Base-by-base conservation (phyloP, 2,888 invertebrate species). In the Blastobasis adustella region DNA sequence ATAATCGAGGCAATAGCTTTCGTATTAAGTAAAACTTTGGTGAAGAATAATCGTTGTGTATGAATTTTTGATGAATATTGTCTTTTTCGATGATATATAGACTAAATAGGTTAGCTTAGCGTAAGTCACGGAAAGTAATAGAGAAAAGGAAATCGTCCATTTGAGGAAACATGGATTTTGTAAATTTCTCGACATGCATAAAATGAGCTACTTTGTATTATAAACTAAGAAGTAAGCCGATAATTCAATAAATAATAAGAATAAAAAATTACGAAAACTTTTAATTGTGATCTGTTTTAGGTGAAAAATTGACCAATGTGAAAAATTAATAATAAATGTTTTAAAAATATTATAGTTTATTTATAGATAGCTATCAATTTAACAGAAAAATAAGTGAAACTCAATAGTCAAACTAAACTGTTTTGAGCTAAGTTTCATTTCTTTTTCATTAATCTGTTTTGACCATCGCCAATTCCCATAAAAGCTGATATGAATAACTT, bases 61-160 rank as follows among this genome's bases (percentile, higher is more conserved):
- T 75, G 80, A 78, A 76, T 83, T 85, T 86, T 85, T 79, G 82
- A 85, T 69, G 77, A 77, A 76, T 78, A 75, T 82, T 83, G 81
- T 80, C 77, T 66, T 73, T 82, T 80, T 78, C 63, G 58, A 61
- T 64, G 61, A 65, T 69, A 72, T 75, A 69, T 71, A 71, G 69
- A 54, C 56, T 62, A 63, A 54, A 48, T 58, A 58, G 58, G 50
- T 58, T 54, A 58, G 56, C 58, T 54, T 58, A 56, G 58, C 7
- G 5, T 49, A 45, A 50, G 36, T 9, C 44, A 39, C 62, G 54
- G 58, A 56, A 57, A 58, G 57, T 63, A 61, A 48, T 58, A 60
- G 54, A 59, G 62, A 62, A 62, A 65, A 66, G 60, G 58, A 70
- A 72, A 73, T 79, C 74, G 79, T 82, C 82, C 80, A 80, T 69